phyloP scores from a whole-genome alignment of 2,888 invertebrate genomes.

The Drosophila diplacantha region DNA sequence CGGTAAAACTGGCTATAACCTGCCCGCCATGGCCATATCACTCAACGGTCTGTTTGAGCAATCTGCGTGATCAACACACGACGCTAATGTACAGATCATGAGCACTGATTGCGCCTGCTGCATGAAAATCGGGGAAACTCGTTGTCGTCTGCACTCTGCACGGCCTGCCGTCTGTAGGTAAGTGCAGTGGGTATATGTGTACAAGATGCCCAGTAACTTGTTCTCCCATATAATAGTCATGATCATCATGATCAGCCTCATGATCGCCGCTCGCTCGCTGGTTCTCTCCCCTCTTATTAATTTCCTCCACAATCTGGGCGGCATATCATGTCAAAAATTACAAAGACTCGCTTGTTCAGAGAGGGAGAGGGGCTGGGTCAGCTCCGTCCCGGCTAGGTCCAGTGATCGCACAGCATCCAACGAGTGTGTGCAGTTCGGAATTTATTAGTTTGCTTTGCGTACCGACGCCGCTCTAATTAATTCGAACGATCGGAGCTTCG shows the following conservation, averaged over 20 bases:
- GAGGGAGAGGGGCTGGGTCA: slow-evolving; percentile 43
- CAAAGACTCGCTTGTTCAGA: slow-evolving; percentile 61
- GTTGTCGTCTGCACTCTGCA: slow-evolving; percentile 35
- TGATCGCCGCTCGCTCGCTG: slow-evolving; percentile 22
- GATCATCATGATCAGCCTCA: slow-evolving; percentile 31
- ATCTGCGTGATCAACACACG: slow-evolving; percentile 71
- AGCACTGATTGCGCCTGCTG: slow-evolving; percentile 69
- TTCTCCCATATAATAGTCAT: slow-evolving; percentile 40
- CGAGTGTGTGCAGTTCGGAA: slow-evolving; percentile 3
- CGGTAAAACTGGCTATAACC: slow-evolving; percentile 46
- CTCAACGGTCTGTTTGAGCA: slow-evolving; percentile 54
- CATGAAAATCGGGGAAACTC: slow-evolving; percentile 69
- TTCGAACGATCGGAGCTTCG: slow-evolving; percentile 46
- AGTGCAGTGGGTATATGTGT: neutral
- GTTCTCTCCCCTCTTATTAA: slow-evolving; percentile 54
- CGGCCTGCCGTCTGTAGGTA: neutral
- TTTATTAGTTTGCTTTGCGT: slow-evolving; percentile 23
- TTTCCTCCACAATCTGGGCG: slow-evolving; percentile 59
- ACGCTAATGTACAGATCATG: slow-evolving; percentile 74
- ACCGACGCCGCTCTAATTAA: slow-evolving; percentile 60
- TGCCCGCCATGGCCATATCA: slow-evolving; percentile 44
- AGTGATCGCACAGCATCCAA: neutral
- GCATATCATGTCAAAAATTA: slow-evolving; percentile 62
- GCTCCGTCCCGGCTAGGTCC: slow-evolving; percentile 15
- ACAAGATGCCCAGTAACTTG: slow-evolving; percentile 44